Percentiles rank a stretch among this genome's conserved stretches.
Evolutionary conservation across 1,140 invertebrate species (phyloP).

Genomic region (Aphaenogaster floridana): DNA sequence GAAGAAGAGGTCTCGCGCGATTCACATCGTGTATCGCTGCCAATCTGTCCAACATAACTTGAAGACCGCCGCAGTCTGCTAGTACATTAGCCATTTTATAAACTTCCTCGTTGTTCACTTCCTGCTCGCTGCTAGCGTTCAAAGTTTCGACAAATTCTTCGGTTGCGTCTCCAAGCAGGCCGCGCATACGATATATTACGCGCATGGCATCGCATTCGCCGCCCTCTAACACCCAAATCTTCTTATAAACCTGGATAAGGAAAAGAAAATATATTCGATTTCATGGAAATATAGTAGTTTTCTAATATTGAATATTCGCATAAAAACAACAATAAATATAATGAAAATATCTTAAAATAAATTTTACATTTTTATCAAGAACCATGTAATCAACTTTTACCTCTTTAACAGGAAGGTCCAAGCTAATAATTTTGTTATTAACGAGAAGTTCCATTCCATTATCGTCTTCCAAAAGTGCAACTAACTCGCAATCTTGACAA

Average conservation of each 20-base stretch:
- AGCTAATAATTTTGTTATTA: slow-evolving; percentile 99
- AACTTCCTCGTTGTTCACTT: slow-evolving; percentile 97
- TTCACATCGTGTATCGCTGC: slow-evolving; percentile 90
- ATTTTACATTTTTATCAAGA: slow-evolving; percentile 25
- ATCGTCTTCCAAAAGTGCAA: slow-evolving; percentile 98
- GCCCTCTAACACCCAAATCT: slow-evolving; percentile 94
- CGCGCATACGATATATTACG: slow-evolving; percentile 99
- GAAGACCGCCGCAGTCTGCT: slow-evolving; percentile 94
- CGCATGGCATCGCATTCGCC: slow-evolving; percentile 97
- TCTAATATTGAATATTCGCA: slow-evolving; percentile 25
- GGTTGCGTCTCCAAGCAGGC: slow-evolving; percentile 98
- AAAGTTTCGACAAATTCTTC: slow-evolving; percentile 99
- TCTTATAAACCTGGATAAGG: slow-evolving; percentile 89
- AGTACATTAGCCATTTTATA: slow-evolving; percentile 93
- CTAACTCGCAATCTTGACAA: slow-evolving; percentile 98
- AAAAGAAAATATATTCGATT: background rate
- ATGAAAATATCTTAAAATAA: background rate
- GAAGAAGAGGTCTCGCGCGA: slow-evolving; percentile 92
- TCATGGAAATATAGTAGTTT: background rate
- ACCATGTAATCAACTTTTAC: slow-evolving; percentile 84
- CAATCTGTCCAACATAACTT: slow-evolving; percentile 88
- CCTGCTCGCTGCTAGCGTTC: slow-evolving; percentile 95
- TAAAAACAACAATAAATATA: slow-evolving; percentile 28
- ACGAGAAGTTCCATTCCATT: slow-evolving; percentile 99
- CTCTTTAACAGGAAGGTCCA: slow-evolving; percentile 98